Evolutionary conservation across 2,888 invertebrate genomes (phyloP), one percentile per base, ranked within the genome.

Genomic region (Spialia ferax): DNA sequence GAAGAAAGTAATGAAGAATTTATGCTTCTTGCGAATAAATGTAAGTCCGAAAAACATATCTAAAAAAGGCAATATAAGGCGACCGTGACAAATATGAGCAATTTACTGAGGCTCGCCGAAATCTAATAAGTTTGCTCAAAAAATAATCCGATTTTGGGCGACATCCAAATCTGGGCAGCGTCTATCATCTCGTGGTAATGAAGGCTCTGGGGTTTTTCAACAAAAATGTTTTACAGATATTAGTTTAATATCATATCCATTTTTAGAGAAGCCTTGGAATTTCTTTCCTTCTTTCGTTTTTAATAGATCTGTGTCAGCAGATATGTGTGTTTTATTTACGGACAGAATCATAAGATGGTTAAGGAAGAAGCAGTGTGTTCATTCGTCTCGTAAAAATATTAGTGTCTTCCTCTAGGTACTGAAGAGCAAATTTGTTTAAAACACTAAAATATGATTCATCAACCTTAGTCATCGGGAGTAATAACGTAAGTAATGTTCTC

Each of bases 91-190:
- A 65, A 65, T 65, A 66, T 54, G 60, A 66, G 60, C 54, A 45
- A 66, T 66, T 60, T 59, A 10, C 7, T 60, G 22, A 60, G 64
- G 11, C 35, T 57, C 48, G 42, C 54, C 29, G 55, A 64, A 64
- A 64, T 59, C 48, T 45, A 60, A 66, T 66, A 69, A 55, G 55
- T 57, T 23, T 23, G 26, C 50, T 52, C 59, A 77, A 82, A 83
- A 83, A 82, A 82, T 81, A 86, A 78, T 78, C 75, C 63, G 68
- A 73, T 70, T 73, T 81, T 84, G 83, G 87, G 72, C 70, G 78
- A 70, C 74, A 72, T 84, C 87, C 85, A 86, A 86, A 83, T 63
- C 68, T 74, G 75, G 73, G 69, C 50, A 18, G 15, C 35, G 50
- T 69, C 73, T 74, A 70, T 73, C 64, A 55, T 56, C 56, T 32